These are phyloP conservation scores for Scaptodrosophila lebanonensis DNA, from an alignment of 1,140 invertebrate species.

Conservation along the genomic window DNA sequence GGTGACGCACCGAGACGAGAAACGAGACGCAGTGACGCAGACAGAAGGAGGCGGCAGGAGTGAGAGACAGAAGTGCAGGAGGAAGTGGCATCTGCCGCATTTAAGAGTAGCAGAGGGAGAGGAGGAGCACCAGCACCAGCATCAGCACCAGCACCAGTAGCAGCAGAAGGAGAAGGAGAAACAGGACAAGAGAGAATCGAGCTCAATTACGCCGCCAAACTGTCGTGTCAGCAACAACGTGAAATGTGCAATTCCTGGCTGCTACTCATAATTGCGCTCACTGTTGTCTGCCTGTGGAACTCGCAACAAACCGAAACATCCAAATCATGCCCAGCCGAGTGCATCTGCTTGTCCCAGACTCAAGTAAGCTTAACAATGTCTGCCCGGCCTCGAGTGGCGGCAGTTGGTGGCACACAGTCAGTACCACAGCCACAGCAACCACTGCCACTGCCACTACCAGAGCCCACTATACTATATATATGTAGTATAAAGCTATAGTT, in stretches of 20 bases:
- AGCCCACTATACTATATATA: no score
- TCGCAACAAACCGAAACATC: conserved; percentile 76
- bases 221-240: conserved; percentile 75
- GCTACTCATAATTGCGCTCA: conserved; percentile 76
- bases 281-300: conserved; percentile 77
- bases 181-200: conserved; percentile 53
- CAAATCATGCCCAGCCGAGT: conserved; percentile 83
- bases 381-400: neutral
- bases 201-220: conserved; percentile 75
- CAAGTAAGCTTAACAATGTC: conserved; percentile 82
- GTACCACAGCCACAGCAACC: no score
- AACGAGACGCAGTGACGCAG: neutral
- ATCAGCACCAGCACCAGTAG: no score
- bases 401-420: neutral
- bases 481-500: no score
- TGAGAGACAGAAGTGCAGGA: conserved; percentile 4
- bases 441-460: no score
- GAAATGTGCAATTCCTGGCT: conserved; percentile 77
- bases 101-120: neutral
- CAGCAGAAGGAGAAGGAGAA: neutral
- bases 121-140: conserved; percentile 29
- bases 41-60: neutral
- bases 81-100: no score
- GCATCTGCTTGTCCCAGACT: conserved; percentile 88
- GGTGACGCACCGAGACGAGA: neutral